Evolutionary conservation across 2,797 vertebrate genomes (phyloP), one percentile per base, ranked within the genome.

Genomic region (Harpagifer antarcticus): DNA sequence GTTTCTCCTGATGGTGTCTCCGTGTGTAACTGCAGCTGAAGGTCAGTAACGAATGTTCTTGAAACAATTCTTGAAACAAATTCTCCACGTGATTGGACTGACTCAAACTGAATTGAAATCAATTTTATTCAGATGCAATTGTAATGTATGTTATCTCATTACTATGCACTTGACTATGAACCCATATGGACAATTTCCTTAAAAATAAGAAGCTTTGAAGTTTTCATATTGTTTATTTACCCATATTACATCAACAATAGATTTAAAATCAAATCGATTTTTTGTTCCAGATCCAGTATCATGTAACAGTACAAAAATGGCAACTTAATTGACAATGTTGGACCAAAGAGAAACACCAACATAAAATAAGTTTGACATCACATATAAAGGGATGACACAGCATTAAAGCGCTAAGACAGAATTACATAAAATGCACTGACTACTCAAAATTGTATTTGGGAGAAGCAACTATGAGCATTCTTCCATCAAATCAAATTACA

Each of bases 321-420:
- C 31, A 44, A 12, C n/a, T 14, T 31, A 17, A 23, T 1, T 61
- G 11, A 58, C 8, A 69, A 16, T 16, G 31, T 71, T n/a, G 44
- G 64, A 48, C 4, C 9, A 23, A 64, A 68, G 27, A 40, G 1
- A 37, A 37, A 37, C 8, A 9, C 33, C 6, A 7, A 37, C 9
- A 37, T 37, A 37, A 48, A 11, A 67, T 55, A 3, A n/a, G 2
- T 55, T 4, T 40, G 27, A 47, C 52, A 9, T 27, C 56, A 60
- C 0, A 37, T 37, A 58, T 54, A 62, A 43, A 68, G 31, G 45
- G 5, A 44, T 53, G 15, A 57, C 42, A 60, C 12, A 63, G 27
- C 52, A 52, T 62, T 48, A 33, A 53, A 79, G 19, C 47, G 17
- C 65, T 68, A 74, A 59, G 17, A 77, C n/a, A 63, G 13, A 15